Evolutionary conservation across 2,888 invertebrate species (phyloP), one percentile per base, ranked within the genome.

Genomic region (Callyntrura guangdongensis): DNA sequence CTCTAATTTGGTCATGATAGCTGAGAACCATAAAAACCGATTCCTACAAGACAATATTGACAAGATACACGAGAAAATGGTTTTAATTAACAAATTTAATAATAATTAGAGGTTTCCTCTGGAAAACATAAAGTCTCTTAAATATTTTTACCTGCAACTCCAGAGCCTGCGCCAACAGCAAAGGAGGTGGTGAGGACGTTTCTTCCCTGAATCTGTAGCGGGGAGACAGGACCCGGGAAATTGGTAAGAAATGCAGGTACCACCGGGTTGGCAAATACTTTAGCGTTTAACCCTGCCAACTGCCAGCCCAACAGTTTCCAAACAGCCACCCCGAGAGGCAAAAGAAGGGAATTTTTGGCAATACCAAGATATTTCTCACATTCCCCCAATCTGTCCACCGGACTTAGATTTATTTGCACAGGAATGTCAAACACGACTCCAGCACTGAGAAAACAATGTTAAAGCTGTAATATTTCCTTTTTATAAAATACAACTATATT

Each of bases 141-240:
- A 36, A 36, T n/a, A 36, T 6, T 36, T 36, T 64, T 17, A 74
- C 74, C 74, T 45, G 74, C 74, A 20, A 74, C 74, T 12, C 74
- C 74, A 20, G 74, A 49, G 20, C 74, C 74, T 11, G 74, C 74
- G 17, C 74, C 74, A 6, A 47, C 74, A 17, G 74, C 74, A 49
- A 74, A 74, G 2, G 74, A 74, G 17, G 74, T 20, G 1, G 47
- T 1, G 12, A 20, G 22, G 1, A 53, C 17, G 20, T 49, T 67
- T 47, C 67, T 87, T 36, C 79, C 79, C 11, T 79, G 27, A 27
- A 77, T 45, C 14, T 45, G 49, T 3, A 79, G 8, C 0, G 17
- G 53, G 0, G 12, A 14, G 3, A 14, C 4, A 27, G 86, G 86
- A 53, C 86, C 86, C 6, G 86, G 86, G 64, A 87, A 87, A 79